Base-by-base conservation (phyloP, 2,797 vertebrate species). In the Orestias chungarensis region DNA sequence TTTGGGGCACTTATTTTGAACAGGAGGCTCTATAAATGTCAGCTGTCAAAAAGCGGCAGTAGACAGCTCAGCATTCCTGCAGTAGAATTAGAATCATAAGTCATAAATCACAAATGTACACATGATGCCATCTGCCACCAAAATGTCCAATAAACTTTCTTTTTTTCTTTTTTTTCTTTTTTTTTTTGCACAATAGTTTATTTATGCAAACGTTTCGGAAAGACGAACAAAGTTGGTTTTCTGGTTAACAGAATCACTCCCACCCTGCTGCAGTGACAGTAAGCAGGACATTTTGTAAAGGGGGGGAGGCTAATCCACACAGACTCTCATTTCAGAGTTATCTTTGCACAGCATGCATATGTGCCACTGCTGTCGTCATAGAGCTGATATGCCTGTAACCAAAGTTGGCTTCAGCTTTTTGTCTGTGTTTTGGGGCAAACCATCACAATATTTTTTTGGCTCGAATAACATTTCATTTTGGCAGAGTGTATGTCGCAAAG, bases 281-380 rank as follows among this genome's bases (percentile, higher is more conserved):
- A 20, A 62, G 44, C 23, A 54, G 40, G 33, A 3, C 55, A 49
- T 77, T 79, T 80, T 78, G 74, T 81, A 74, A n/a, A 71, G 12
- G 23, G 59, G 43, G 44, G 73, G 68, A 62, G 44, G 68, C 64
- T 88, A 87, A 89, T 87, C 86, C 64, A 29, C 67, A 73, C 68
- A 73, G 74, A 79, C 66, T 55, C 85, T 87, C 81, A 86, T 90
- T 87, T 85, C 75, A 76, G 79, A 81, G 79, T 78, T 71, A 72
- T 81, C 78, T 76, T 78, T 81, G 83, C 79, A 85, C 87, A 86
- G 87, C 86, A 83, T 90, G 89, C 86, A 91, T 89, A 91, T 90
- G 87, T 88, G 82, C 83, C 68, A 35, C 43, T 44, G 70, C 71
- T 82, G 80, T 70, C 77, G 76, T 71, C 33, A 64, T 57, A 47